These are phyloP conservation scores for Drosophila elegans DNA, from an alignment of 1,140 invertebrate genomes.

Conservation along the genomic window DNA sequence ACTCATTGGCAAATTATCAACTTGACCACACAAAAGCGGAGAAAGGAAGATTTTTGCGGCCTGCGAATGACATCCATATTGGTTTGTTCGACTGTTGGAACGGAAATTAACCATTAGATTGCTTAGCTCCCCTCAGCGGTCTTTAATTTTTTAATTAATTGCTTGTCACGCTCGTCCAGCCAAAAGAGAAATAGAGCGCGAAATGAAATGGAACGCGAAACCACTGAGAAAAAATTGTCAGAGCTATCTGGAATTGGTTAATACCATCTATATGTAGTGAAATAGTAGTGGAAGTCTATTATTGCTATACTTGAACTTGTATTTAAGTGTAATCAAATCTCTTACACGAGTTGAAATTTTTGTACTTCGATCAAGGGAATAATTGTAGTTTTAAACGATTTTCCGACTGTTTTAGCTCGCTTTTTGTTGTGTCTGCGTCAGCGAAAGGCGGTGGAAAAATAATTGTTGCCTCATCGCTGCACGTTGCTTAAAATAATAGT, in stretches of 20 bases:
- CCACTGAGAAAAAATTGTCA: conserved; percentile 9
- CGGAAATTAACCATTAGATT: conserved; percentile 38
- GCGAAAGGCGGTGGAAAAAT: conserved; percentile 38
- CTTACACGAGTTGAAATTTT: neutral
- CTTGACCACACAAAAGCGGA: conserved; percentile 61
- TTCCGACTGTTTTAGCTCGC: neutral
- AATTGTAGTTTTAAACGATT: neutral
- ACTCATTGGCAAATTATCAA: conserved; percentile 80
- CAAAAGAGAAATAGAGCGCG: conserved; percentile 15
- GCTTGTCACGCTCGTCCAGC: conserved; percentile 68
- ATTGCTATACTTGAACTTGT: too few relatives aligned
- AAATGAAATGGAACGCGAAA: conserved; percentile 65
- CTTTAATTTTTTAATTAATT: conserved; percentile 83
- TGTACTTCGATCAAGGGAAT: too few relatives aligned
- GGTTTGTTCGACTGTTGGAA: conserved; percentile 38
- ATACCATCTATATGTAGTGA: too few relatives aligned
- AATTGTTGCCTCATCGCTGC: conserved; percentile 78
- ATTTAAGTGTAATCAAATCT: neutral
- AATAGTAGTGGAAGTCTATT: too few relatives aligned
- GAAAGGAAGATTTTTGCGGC: conserved; percentile 36
- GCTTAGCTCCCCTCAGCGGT: conserved; percentile 30
- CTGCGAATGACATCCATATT: conserved; percentile 37
- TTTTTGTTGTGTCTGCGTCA: conserved; percentile 30
- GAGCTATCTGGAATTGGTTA: too few relatives aligned
- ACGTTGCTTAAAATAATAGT: conserved; percentile 79